Evolutionary conservation across 2,113 vertebrate genomes (phyloP), one percentile per base, ranked within the genome.

Genomic region (Eira barbara): DNA sequence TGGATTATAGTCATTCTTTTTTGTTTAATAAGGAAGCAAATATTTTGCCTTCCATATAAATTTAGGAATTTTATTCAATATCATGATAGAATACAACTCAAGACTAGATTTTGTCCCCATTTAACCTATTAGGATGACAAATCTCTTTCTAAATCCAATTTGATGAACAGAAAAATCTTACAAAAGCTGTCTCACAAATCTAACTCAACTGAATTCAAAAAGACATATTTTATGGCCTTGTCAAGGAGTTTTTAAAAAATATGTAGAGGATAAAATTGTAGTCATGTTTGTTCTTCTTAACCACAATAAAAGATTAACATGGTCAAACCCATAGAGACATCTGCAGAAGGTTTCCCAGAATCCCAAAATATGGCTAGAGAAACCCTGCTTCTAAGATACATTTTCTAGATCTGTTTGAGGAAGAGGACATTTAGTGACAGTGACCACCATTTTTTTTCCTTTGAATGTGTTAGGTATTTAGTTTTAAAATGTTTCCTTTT

Each of bases 91-190:
- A 95, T 86, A 65, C 36, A 82, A 96, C 0, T 0, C 81, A 96
- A 94, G 23, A 69, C 81, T 67, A 93, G 55, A 88, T 94, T n/a
- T 20, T 89, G 2, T 78, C 39, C 36, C 42, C 20, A 92, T 76
- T 86, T 96, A 93, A 96, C 45, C 14, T 29, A 71, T 55, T 87
- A 94, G 57, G 20, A 73, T 79, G 18, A 83, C 27, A 91, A 65
- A 49, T 67, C 36, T 89, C 74, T 97, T 94, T 91, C 73, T 83
- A 96, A 94, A 86, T 95, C 17, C 27, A 92, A 91, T 63, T n/a
- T 83, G 45, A 94, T 94, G 8, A 52, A 49, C 6, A 96, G 14
- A 67, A 89, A 86, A 96, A 49, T 71, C 4, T 47, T 39, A 85
- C 6, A 47, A 89, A 74, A 87, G 1, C 31, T 91, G 8, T 93